Evolutionary conservation across 2,888 invertebrate species (phyloP).

Genomic region (Anoncus sp.): DNA sequence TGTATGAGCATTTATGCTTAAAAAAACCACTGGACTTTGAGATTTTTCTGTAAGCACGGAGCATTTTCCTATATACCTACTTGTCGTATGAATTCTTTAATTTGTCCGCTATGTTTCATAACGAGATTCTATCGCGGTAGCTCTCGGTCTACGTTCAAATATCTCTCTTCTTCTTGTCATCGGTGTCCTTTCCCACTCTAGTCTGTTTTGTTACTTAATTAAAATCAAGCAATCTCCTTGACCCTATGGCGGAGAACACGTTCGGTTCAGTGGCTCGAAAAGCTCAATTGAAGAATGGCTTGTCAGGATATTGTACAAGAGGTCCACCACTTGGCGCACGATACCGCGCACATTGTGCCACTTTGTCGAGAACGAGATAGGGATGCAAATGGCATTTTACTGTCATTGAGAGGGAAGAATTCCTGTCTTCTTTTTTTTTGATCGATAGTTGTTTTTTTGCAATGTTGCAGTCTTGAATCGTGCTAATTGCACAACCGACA

Average conservation of each 20-base stretch:
- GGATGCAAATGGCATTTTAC: slow-evolving; percentile 16
- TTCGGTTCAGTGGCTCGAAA: slow-evolving; percentile 27
- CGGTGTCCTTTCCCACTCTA: background rate
- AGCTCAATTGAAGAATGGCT: slow-evolving; percentile 28
- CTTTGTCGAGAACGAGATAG: background rate
- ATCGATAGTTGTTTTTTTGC: background rate
- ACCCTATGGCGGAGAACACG: slow-evolving; percentile 8
- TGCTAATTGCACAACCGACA: slow-evolving; percentile 48
- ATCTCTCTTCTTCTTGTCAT: no score
- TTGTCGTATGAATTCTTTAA: background rate
- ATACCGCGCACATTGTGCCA: background rate
- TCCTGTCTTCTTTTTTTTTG: background rate
- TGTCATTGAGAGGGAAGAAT: slow-evolving; percentile 8
- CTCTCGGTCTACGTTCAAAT: no score
- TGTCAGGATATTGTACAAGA: background rate
- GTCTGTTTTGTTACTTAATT: slow-evolving; percentile 22
- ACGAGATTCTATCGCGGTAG: background rate
- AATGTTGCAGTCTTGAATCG: slow-evolving; percentile 12
- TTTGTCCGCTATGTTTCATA: no score
- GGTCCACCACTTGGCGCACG: background rate
- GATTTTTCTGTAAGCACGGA: no score
- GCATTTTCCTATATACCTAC: background rate
- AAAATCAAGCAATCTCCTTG: slow-evolving; percentile 10
- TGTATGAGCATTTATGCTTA: background rate
- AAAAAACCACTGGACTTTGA: background rate